phyloP scores from a whole-genome alignment of 2,797 vertebrate species.

The Prionace glauca region DNA sequence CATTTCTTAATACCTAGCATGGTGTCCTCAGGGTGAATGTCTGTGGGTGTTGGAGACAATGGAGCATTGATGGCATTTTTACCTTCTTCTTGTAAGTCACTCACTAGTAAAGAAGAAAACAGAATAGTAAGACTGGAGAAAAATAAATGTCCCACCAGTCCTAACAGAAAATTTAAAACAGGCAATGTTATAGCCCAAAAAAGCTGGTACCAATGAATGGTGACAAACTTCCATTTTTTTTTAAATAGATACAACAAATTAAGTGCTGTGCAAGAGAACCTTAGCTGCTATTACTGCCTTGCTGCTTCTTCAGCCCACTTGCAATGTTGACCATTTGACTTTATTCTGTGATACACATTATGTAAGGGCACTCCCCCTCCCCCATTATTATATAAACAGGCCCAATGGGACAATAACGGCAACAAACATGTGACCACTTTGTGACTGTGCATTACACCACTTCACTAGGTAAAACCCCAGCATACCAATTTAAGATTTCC shows the following conservation, averaged over 20 bases:
- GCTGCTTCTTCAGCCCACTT: neutral
- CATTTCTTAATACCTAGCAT: constrained; percentile 66
- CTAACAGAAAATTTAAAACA: neutral
- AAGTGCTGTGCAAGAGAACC: neutral
- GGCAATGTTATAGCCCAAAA: neutral
- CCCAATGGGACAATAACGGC: neutral
- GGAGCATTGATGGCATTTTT: constrained; percentile 88
- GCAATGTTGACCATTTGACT: neutral
- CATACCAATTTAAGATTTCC: neutral
- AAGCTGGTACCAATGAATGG: no score
- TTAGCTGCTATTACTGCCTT: neutral
- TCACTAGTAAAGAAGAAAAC: constrained; percentile 62
- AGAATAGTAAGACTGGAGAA: neutral
- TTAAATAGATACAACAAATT: neutral
- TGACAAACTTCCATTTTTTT: neutral
- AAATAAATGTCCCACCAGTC: neutral
- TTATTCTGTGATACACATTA: neutral
- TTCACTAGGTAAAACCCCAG: neutral
- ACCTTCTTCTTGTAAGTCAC: constrained; percentile 88
- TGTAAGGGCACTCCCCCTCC: no score
- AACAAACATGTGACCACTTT: neutral
- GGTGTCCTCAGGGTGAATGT: constrained; percentile 82
- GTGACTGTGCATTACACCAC: no score
- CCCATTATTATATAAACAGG: neutral
- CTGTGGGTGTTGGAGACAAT: constrained; percentile 64